These are phyloP conservation scores for Botia almorhae DNA, from an alignment of 2,797 vertebrate species.

Conservation along the genomic window DNA sequence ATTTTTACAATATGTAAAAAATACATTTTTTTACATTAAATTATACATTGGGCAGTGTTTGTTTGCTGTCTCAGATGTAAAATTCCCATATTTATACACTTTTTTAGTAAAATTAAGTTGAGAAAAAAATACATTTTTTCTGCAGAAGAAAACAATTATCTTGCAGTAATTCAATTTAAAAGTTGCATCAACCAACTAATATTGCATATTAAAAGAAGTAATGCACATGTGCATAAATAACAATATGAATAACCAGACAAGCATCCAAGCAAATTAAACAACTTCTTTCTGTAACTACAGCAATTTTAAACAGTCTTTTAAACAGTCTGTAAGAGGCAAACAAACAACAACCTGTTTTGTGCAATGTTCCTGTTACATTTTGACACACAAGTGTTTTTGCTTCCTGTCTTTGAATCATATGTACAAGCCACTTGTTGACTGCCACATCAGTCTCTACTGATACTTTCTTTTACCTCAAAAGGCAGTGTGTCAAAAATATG, in stretches of 20 bases:
- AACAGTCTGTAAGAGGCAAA: neutral
- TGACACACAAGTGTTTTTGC: conserved; percentile 1
- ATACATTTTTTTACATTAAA: neutral
- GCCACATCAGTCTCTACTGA: conserved; percentile 86
- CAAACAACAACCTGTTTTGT: conserved; percentile 10
- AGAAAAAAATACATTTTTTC: neutral
- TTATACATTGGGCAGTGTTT: neutral
- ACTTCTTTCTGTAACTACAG: neutral
- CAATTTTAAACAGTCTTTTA: too few species aligned
- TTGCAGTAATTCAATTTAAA: neutral
- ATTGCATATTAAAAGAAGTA: neutral
- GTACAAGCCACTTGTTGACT: conserved; percentile 85
- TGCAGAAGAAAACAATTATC: neutral
- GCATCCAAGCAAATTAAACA: neutral
- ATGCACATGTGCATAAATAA: neutral
- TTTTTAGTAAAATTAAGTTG: neutral
- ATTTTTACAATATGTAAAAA: neutral
- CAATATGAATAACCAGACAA: neutral
- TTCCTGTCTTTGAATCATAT: neutral
- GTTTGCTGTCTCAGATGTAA: too few species aligned
- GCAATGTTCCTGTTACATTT: conserved; percentile 28
- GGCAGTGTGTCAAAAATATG: conserved; percentile 95
- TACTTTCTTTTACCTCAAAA: conserved; percentile 88
- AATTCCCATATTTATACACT: too few species aligned
- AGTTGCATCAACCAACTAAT: neutral